Base-by-base conservation (phyloP, 2,797 vertebrate genomes). In the Caiman crocodilus region DNA sequence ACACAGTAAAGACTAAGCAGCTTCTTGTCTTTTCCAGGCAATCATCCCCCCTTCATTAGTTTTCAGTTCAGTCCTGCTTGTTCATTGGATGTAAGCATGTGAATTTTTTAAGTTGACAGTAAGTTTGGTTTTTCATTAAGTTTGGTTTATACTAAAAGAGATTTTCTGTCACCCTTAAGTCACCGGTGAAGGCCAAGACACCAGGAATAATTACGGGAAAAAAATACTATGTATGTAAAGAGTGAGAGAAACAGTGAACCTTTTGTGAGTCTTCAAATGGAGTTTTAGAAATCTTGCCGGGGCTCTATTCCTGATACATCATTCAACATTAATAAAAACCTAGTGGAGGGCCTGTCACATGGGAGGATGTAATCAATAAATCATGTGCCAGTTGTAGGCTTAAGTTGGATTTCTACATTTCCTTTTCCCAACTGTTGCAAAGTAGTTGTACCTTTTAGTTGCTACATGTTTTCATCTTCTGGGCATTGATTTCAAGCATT, bases 191-290 rank as follows among this genome's bases (percentile, higher is more conserved):
- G 86, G 82, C 50, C 77, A 79, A 86, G 91, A 67, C 32, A 57
- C 59, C 0, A 2, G 28, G 76, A 88, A 94, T 92, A 94, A 93
- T 96, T 93, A 96, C 82, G 57, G 82, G n/a, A 15, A 74, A 32
- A 32, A 74, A 77, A 94, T 50, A 74, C 94, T 91, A 90, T n/a
- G 64, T 91, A 90, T n/a, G 64, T 85, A 96, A 95, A 50, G 1
- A 1, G 81, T 77, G 30, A 80, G 79, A 85, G 84, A 92, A 94
- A 95, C 96, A 95, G 90, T 77, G 83, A 77, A 65, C 77, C 78
- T 85, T 96, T 87, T 96, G 94, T 95, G 85, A 81, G 76, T 76
- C 85, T 57, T 21, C 35, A 81, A 92, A 7, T 71, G 32, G 32
- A 71, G 14, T 42, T 20, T 71, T 71, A 35, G 81, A 60, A 82